phyloP scores from a whole-genome alignment of 2,797 vertebrate species.

The Falco novaeseelandiae region DNA sequence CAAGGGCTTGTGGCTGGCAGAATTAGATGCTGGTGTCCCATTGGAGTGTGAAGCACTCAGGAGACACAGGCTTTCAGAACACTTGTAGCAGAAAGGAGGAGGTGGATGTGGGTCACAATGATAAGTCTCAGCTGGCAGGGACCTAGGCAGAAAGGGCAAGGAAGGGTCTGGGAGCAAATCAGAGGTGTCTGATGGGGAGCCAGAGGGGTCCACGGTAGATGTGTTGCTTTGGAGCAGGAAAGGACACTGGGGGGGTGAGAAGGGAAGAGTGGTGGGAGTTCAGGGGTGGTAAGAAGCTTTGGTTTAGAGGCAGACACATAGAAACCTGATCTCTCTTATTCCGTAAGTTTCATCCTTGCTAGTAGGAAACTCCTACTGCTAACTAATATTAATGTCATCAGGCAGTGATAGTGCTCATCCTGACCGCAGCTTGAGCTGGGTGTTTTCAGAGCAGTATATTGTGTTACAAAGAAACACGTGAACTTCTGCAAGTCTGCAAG shows the following conservation, averaged over 20 bases:
- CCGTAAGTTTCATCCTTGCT: background rate
- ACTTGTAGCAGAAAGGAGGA: background rate
- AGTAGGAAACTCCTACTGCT: background rate
- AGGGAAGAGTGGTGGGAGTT: background rate
- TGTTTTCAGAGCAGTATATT: background rate
- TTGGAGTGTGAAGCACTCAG: accelerated
- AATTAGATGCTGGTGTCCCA: background rate
- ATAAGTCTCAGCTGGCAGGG: background rate
- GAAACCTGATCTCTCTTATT: background rate
- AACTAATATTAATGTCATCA: background rate
- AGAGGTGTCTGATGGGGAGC: background rate
- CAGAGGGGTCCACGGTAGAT: accelerated
- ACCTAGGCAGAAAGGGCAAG: background rate
- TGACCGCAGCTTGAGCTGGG: background rate
- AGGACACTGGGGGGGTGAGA: background rate
- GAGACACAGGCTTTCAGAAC: background rate
- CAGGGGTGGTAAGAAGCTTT: background rate
- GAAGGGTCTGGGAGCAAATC: background rate
- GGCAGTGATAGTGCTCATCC: background rate
- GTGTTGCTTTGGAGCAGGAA: background rate
- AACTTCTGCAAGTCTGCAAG: background rate
- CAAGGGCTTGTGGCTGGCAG: background rate
- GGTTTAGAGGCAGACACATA: background rate
- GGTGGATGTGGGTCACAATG: background rate
- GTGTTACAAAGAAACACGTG: background rate